A percentile compares a stretch with the other conserved stretches of the same genome.
Conservation (phyloP, 2,888 invertebrate genomes). For the Cephus runcator region DNA sequence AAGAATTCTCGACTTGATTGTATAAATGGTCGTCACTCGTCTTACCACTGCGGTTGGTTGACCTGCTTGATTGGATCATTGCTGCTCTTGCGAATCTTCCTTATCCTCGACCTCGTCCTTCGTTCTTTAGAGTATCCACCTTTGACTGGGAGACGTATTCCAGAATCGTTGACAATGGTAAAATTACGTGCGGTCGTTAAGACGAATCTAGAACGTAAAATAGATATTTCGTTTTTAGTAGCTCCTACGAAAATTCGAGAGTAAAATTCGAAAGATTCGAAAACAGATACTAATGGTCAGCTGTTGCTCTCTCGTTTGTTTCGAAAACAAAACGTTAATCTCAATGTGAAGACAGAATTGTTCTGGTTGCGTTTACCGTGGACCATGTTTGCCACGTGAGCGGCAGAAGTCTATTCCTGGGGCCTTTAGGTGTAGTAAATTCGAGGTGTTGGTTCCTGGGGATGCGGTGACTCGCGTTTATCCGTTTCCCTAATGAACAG, state of each 20-base stretch:
- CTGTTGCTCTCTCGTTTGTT: neutral
- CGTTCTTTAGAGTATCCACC: neutral
- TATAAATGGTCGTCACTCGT: conserved; percentile 2
- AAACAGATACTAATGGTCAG: neutral
- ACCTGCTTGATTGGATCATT: neutral
- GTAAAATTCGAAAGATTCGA: neutral
- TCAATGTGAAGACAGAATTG: neutral
- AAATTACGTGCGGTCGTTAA: neutral
- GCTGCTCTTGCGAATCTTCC: neutral
- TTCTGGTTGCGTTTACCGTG: neutral
- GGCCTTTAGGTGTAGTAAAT: conserved; percentile 1
- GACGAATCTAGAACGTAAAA: neutral
- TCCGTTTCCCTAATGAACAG: neutral
- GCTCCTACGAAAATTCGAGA: neutral
- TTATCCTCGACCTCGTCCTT: neutral
- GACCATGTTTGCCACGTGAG: neutral
- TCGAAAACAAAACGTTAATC: neutral
- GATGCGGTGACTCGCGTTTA: neutral
- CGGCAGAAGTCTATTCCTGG: neutral
- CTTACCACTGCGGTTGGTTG: neutral
- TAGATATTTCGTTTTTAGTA: neutral
- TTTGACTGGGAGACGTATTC: neutral
- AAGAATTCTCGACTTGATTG: neutral
- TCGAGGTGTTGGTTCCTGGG: conserved; percentile 1
- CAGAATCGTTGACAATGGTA: neutral